Evolutionary conservation across 2,888 invertebrate genomes (phyloP), one percentile per base, ranked within the genome.

Genomic region (Drosophila ustulata): DNA sequence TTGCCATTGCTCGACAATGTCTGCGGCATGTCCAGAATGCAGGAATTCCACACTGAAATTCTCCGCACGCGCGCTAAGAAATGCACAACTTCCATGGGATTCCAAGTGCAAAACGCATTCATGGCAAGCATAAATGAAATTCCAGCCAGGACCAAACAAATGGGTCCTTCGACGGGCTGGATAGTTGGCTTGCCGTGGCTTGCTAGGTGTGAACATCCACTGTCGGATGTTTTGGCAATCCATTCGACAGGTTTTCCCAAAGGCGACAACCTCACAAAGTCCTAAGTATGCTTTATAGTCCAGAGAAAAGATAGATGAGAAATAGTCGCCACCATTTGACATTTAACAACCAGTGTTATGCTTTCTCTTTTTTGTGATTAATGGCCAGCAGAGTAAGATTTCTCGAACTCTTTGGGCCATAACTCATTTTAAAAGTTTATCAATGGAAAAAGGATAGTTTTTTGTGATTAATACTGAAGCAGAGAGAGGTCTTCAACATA

Each of bases 21-120:
- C 84, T 76, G 70, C 65, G 86, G 87, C 73, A 84, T 87, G 84
- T 70, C 72, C 82, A 80, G 80, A 82, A 89, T 89, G 82, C 71
- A 70, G 82, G 82, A 87, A 87, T 87, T 87, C 84, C 87, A 80
- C 87, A 79, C 85, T 79, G 74, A 77, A 82, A 87, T 88, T 80
- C 89, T 59, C 74, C 71, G 87, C 80, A 87, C 87, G 89, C 89
- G 87, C 84, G 69, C 73, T 75, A 87, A 84, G 85, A 89, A 87
- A 87, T 87, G 88, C 87, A 87, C 86, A 88, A 87, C 86, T 87
- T 75, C 75, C 57, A 86, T 79, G 71, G 84, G 76, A 87, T 88
- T 80, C 89, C 86, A 77, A 79, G 84, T 77, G 75, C 75, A 85
- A 77, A 75, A 88, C 83, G 80, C 84, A 85, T 79, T 81, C 78